Evolutionary conservation across 1,140 invertebrate genomes (phyloP), one percentile per base, ranked within the genome.

Genomic region (Solenopsis invicta): DNA sequence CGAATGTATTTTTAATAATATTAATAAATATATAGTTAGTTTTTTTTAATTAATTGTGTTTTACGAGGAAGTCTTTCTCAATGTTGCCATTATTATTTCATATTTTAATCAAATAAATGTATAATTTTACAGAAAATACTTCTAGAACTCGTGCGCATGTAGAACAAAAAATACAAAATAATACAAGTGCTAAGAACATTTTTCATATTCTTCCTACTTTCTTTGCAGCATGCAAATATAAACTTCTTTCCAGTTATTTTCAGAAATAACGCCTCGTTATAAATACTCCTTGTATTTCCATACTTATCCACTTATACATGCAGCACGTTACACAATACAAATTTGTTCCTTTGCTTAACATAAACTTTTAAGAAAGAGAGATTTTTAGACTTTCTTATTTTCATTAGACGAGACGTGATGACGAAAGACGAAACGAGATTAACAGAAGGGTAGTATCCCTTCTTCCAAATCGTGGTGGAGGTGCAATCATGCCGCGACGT

Each of bases 201-300:
- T 69, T 69, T 80, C 77, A 72, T 21, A 74, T 9, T 61, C 52
- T 59, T 13, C 67, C 41, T 82, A 45, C 3, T 56, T 82, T 56
- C 52, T 72, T 61, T 61, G 52, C 21, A 48, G 48, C 16, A 74
- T 74, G 67, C 67, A 82, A 74, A 72, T 69, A 82, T 69, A 82
- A 56, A 82, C 41, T 59, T 82, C 24, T 59, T 61, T 54, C n/a
- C 29, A 56, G 13, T 82, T 82, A 34, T 8, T 82, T 50, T 59
- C 52, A 82, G 12, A n/a, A 72, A 74, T 82, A 48, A 29, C n/a
- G 4, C 59, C 54, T 34, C 48, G 29, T n/a, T 67, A 29, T 24
- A 52, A 67, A 67, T 37, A 45, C n/a, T 4, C 34, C 18, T 34
- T 82, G 67, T 67, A 82, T 82, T 82, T 45, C 18, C 18, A 37